Evolutionary conservation across 2,113 vertebrate genomes (phyloP), one percentile per base, ranked within the genome.

Genomic region (Redunca redunca): DNA sequence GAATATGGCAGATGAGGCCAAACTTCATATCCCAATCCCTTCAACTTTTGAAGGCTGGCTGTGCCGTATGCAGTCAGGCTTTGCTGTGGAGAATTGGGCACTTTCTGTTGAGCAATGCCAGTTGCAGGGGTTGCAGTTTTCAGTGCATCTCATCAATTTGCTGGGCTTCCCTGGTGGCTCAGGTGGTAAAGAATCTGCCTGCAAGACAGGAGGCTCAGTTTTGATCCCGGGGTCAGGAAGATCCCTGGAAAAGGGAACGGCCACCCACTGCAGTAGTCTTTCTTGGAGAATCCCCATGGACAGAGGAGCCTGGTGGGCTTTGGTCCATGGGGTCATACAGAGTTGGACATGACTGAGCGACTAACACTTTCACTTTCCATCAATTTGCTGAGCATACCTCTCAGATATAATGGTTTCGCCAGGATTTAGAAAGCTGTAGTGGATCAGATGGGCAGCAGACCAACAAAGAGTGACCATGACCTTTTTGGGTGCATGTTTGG

Each of bases 171-270:
- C 67, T 40, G 67, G 67, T 36, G 19, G 19, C 67, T 40, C 67
- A 12, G 67, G 19, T 12, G 67, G 67, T 40, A 71, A 71, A 71
- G 67, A 40, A 71, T 40, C 67, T 71, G n/a, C n/a, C 67, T 40
- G 19, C 19, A 71, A 71, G n/a, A 71, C 62, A 36, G 64, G 5
- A 23, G 19, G 21, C n/a, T 71, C n/a, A 71, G 19, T 12, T 71
- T 71, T 0, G 4, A 71, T 40, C 9, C n/a, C 0, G 5, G n/a
- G n/a, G n/a, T 40, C 0, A 0, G 67, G 67, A 71, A 71, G n/a
- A 23, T 40, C 67, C 67, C 67, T 3, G 10, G 19, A 71, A 11
- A 71, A 71, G 67, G n/a, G 67, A 71, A 71, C 23, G 67, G n/a
- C n/a, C 19, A 71, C 67, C 67, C n/a, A 12, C n/a, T 71, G n/a